phyloP scores from a whole-genome alignment of 2,797 vertebrate genomes.

The Manis pentadactyla region DNA sequence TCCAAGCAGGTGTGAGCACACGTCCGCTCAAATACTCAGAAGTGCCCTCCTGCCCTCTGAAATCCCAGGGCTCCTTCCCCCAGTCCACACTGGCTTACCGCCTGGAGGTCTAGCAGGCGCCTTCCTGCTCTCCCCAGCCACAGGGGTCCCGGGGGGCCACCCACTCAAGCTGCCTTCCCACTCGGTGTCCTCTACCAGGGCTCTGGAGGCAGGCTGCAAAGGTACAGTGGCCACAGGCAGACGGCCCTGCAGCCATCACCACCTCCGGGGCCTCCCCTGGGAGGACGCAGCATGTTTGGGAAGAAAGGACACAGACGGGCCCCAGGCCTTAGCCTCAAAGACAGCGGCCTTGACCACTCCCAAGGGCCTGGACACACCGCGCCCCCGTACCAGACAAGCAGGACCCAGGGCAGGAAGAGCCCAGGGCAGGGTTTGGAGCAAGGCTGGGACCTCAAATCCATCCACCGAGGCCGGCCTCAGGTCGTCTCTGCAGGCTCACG shows the following conservation, averaged over 20 bases:
- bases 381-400: neutral
- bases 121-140: neutral
- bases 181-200: neutral
- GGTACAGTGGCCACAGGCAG: neutral
- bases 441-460: neutral
- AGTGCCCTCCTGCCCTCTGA: neutral
- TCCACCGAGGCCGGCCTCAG: neutral
- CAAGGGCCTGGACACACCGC: neutral
- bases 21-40: neutral
- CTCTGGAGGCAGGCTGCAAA: neutral
- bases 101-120: fast-evolving
- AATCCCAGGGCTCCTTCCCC: neutral
- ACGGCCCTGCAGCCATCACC: neutral
- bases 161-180: neutral
- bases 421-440: too few relatives aligned
- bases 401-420: too few relatives aligned
- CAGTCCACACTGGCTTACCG: too few relatives aligned
- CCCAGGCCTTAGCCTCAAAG: neutral
- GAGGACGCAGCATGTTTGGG: neutral
- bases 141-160: fast-evolving
- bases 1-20: neutral
- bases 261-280: neutral
- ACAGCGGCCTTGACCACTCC: neutral
- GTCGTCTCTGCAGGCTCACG: neutral
- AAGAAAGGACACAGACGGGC: neutral